These are phyloP conservation scores for Lates calcarifer DNA, from an alignment of 2,113 vertebrate species.

Conservation along the genomic window DNA sequence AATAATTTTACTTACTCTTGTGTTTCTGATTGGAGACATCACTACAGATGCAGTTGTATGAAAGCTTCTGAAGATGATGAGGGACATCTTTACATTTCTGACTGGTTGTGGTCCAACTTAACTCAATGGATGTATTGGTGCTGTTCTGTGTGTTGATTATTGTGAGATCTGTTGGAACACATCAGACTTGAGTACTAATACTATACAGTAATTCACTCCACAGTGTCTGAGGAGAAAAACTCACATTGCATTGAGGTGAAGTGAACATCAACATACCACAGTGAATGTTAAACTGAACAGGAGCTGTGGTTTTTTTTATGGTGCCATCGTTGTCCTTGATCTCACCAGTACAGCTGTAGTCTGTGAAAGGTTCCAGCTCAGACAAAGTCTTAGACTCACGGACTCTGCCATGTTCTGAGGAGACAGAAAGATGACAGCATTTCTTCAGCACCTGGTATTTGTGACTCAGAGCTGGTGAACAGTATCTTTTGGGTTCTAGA, in stretches of 20 bases:
- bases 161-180: constrained; percentile 30
- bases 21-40: fast-evolving
- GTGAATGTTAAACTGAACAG: fast-evolving
- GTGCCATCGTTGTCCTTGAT: not conserved
- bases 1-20: not conserved
- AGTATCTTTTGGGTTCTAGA: not conserved
- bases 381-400: fast-evolving
- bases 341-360: constrained; percentile 35
- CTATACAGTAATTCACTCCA: not conserved
- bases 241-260: not conserved
- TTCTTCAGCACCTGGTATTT: not conserved
- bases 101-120: constrained; percentile 5
- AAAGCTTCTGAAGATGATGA: fast-evolving
- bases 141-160: fast-evolving
- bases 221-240: not conserved
- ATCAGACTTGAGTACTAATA: not conserved
- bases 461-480: not conserved
- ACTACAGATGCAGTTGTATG: not conserved
- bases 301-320: not conserved
- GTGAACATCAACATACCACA: constrained; percentile 58
- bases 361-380: constrained; percentile 50
- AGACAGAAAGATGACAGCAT: constrained; percentile 4
- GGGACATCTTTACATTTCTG: fast-evolving
- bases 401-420: fast-evolving
- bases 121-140: fast-evolving